Percentiles rank a stretch among this genome's conserved stretches.
phyloP scores from a whole-genome alignment of 2,888 invertebrate species.

The Trissonchulus latispiculum region DNA sequence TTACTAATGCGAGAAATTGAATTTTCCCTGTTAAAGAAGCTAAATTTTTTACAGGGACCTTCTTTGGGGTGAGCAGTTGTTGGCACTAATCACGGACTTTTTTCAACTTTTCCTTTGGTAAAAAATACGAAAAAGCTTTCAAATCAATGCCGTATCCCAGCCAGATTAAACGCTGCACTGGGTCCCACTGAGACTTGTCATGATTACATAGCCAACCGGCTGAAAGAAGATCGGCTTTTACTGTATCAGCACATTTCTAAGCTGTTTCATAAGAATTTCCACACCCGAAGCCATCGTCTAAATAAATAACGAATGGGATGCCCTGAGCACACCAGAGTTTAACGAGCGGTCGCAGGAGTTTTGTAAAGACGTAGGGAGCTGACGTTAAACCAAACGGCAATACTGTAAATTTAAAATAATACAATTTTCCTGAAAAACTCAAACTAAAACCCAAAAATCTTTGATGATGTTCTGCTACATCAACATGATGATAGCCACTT shows the following conservation, averaged over 20 bases:
- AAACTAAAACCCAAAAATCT: conserved; percentile 13
- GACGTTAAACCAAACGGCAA: conserved; percentile 20
- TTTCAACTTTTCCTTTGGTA: neutral
- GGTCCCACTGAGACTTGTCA: neutral
- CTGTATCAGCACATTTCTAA: neutral
- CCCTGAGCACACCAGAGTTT: conserved; percentile 15
- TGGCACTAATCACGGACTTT: neutral
- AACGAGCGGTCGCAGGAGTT: conserved; percentile 14
- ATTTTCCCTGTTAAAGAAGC: neutral
- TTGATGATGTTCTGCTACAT: neutral
- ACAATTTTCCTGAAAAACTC: neutral
- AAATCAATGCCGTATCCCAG: conserved; percentile 4
- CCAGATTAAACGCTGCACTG: neutral
- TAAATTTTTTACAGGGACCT: neutral
- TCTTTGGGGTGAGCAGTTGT: neutral
- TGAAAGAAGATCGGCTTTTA: neutral
- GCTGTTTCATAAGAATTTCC: neutral
- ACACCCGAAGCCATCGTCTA: conserved; percentile 16
- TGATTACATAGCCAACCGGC: neutral
- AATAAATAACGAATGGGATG: conserved; percentile 6
- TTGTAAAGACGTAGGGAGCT: conserved; percentile 19
- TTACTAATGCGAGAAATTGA: neutral
- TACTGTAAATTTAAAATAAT: conserved; percentile 16
- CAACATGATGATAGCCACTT: conserved; percentile 20
- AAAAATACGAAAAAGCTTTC: neutral